Evolutionary conservation across 2,888 invertebrate species (phyloP), one percentile per base, ranked within the genome.

Genomic region (Clanis bilineata): DNA sequence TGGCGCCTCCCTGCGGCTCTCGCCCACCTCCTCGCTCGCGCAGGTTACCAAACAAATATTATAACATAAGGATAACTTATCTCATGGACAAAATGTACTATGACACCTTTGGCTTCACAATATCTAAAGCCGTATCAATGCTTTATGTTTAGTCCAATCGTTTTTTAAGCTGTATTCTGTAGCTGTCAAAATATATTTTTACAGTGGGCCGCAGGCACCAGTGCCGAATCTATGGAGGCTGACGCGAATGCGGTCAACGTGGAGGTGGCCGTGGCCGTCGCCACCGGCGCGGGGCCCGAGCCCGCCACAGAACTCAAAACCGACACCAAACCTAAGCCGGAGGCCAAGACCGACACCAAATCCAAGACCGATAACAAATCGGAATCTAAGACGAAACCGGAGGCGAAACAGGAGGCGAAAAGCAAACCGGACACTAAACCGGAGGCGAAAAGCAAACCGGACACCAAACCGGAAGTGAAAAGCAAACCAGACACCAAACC

Each of bases 1-100:
- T 79, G 96, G 96, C 60, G 88, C 87, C 51, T 73, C 86, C 62
- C 77, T 89, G 64, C 79, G 85, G 0, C 74, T 86, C 59, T 83
- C 87, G 69, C 87, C 88, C 7, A 69, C 79, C 47, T 75, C 82
- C 4, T 76, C 83, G 15, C 77, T 86, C 12, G 82, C 83, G 2
- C 87, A 88, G 84, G 86, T 87, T 60, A 45, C 2, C 10, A 10
- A 56, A 25, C 15, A 2, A 32, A n/a, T 39, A 4, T 3, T n/a
- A n/a, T 15, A n/a, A 4, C 39, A 38, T 12, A 15, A 39, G n/a
- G n/a, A n/a, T n/a, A n/a, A n/a, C n/a, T n/a, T n/a, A n/a, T n/a
- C n/a, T n/a, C n/a, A n/a, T n/a, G n/a, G n/a, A n/a, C n/a, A n/a
- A n/a, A n/a, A n/a, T n/a, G n/a, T n/a, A n/a, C n/a, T n/a, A n/a